phyloP scores from a whole-genome alignment of 2,888 invertebrate genomes.

The Pheosia tremula region DNA sequence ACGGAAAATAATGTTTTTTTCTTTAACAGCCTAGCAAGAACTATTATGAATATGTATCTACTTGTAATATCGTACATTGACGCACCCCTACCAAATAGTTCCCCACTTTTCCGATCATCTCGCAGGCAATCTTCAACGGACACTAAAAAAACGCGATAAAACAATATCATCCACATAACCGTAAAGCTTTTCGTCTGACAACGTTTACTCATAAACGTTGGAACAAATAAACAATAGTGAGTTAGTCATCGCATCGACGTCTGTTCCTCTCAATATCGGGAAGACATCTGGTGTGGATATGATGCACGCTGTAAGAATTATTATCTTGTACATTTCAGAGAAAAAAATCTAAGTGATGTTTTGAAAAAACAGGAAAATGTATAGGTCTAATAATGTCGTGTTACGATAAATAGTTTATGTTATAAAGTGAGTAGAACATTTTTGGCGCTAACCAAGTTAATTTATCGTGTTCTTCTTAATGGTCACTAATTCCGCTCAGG shows the following conservation, averaged over 20 bases:
- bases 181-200: constrained; percentile 53
- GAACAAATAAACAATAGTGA: constrained; percentile 66
- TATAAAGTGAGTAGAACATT: constrained; percentile 23
- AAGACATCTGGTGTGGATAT: constrained; percentile 42
- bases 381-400: background rate
- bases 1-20: no score
- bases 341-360: background rate
- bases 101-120: constrained; percentile 1
- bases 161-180: constrained; percentile 39
- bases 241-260: constrained; percentile 57
- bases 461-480: constrained; percentile 29
- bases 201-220: constrained; percentile 67
- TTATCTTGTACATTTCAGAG: background rate
- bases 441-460: constrained; percentile 34
- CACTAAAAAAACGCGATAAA: constrained; percentile 35
- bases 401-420: background rate
- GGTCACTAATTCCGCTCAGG: constrained; percentile 33
- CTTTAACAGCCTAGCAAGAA: no score
- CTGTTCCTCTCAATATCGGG: constrained; percentile 66
- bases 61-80: background rate
- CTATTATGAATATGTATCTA: no score
- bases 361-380: background rate
- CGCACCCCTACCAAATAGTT: background rate
- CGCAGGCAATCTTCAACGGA: constrained; percentile 1
- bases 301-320: constrained; percentile 5